Evolutionary conservation across 2,797 vertebrate genomes (phyloP), one percentile per base, ranked within the genome.

Genomic region (Sciaenops ocellatus): DNA sequence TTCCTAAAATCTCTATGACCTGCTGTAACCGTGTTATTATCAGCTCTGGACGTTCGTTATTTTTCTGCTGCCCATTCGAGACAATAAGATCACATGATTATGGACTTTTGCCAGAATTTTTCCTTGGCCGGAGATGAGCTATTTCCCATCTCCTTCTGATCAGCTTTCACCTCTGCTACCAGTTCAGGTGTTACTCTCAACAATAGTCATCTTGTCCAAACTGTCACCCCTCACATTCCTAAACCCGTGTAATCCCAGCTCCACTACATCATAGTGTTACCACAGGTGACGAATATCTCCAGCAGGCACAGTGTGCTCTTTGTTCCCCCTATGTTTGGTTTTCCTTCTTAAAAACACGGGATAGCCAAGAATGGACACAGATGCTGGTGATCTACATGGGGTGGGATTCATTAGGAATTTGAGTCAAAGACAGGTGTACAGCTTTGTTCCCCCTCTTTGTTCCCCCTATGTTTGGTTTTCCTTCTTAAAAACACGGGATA

Each of bases 181-280:
- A 87, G 87, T 92, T 90, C 85, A 88, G 87, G 90, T 92, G 90
- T 91, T 88, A 62, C 64, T 50, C 84, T 74, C 73, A 87, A 95
- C 94, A 94, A 93, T 88, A 86, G 90, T 24, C 85, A 92, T 90
- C 76, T 90, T 93, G 92, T 94, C 84, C 85, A 73, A 85, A 85
- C 76, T 91, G 89, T 92, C 91, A 91, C 84, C 76, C 79, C 73
- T 89, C 80, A 81, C 89, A 89, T 89, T 93, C 91, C 90, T 81
- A 57, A 85, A 84, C 69, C 85, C 71, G 16, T 90, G 91, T 93
- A 91, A 94, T 92, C 89, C 87, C 90, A 80, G 83, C 87, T 86
- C 80, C 75, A 78, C 89, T 90, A 90, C 91, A 91, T 92, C 87
- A 85, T 89, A 87, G 85, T 88, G 87, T 92, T 92, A 92, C 89